These are phyloP conservation scores for Nannospalax galili DNA, from an alignment of 2,113 vertebrate genomes.

Conservation along the genomic window DNA sequence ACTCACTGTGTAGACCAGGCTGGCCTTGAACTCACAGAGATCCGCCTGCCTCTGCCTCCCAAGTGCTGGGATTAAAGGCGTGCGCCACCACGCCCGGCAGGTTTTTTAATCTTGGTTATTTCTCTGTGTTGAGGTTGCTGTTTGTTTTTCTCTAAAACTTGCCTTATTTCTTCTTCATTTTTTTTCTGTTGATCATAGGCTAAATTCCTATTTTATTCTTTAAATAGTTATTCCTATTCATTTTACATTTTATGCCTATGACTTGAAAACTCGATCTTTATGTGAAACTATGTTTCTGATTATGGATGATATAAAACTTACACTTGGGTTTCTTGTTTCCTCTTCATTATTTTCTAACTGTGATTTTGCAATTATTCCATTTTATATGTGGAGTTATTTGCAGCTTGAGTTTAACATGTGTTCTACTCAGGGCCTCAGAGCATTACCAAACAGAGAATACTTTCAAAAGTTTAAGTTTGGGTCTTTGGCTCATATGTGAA, in stretches of 20 bases:
- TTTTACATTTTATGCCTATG: background rate
- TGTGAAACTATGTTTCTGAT: background rate
- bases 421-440: background rate
- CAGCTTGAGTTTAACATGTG: background rate
- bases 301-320: background rate
- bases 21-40: no score
- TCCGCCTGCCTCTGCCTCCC: no score
- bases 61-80: no score
- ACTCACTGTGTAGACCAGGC: no score
- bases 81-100: no score
- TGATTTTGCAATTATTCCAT: background rate
- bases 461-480: background rate
- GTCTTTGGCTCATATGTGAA: background rate
- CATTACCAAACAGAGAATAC: background rate
- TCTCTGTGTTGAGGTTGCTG: background rate
- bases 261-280: background rate
- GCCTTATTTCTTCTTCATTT: background rate
- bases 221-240: background rate
- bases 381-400: background rate
- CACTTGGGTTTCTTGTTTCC: background rate
- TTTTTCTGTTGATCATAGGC: background rate
- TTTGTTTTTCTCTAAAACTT: background rate
- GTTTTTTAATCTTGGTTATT: background rate
- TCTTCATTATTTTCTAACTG: background rate
- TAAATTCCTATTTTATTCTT: constrained; percentile 12